phyloP scores from a whole-genome alignment of 2,113 vertebrate genomes.

The Thermophis baileyi region DNA sequence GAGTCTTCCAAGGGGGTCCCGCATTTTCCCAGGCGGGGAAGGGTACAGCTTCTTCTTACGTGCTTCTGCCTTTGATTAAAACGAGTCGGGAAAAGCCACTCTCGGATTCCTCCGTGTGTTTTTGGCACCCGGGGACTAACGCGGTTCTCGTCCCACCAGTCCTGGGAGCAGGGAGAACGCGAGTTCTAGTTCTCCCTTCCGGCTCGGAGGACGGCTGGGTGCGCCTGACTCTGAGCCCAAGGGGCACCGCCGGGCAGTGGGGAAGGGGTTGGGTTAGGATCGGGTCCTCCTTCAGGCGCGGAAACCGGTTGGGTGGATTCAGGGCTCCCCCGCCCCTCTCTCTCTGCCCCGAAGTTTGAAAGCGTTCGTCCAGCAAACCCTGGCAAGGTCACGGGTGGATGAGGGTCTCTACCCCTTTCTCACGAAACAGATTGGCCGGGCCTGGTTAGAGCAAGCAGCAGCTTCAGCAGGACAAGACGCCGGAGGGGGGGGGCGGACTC shows the following conservation, averaged over 20 bases:
- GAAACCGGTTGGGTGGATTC: background rate
- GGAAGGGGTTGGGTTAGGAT: background rate
- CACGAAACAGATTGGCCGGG: background rate
- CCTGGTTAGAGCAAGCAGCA: background rate
- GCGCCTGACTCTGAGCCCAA: background rate
- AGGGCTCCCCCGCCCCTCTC: too few species aligned
- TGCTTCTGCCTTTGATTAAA: background rate
- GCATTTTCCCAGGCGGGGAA: background rate
- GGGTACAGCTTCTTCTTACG: background rate
- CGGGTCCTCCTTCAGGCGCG: background rate
- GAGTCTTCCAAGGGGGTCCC: background rate
- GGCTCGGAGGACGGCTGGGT: too few species aligned
- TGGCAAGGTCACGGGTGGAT: background rate
- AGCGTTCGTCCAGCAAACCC: background rate
- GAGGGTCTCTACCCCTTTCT: background rate
- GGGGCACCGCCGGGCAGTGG: background rate
- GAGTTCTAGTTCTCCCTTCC: background rate
- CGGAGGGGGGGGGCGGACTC: background rate
- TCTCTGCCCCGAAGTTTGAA: background rate
- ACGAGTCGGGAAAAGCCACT: background rate
- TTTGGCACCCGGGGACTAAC: background rate
- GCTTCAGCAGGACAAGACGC: background rate
- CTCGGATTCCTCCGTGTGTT: background rate
- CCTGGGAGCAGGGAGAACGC: too few species aligned
- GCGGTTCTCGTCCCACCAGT: background rate